Evolutionary conservation across 2,888 invertebrate species (phyloP).

Genomic region (Dastarcus helophoroides): DNA sequence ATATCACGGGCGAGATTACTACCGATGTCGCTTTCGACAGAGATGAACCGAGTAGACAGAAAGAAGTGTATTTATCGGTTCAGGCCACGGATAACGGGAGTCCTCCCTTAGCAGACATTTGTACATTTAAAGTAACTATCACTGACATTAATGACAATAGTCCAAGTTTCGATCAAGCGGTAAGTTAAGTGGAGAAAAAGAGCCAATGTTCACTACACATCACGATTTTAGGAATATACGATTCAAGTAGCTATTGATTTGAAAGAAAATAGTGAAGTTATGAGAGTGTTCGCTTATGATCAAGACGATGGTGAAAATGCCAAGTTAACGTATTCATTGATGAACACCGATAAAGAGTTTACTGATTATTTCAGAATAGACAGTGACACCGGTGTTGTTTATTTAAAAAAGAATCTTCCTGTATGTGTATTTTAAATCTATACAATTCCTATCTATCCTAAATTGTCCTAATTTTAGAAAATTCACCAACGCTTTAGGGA

Average conservation of each 20-base stretch:
- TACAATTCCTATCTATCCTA: conserved; percentile 2
- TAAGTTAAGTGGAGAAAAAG: conserved; percentile 42
- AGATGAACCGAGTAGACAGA: conserved; percentile 77
- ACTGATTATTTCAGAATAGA: conserved; percentile 71
- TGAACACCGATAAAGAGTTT: conserved; percentile 36
- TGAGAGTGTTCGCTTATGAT: conserved; percentile 86
- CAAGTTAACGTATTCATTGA: conserved; percentile 59
- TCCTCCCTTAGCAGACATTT: conserved; percentile 82
- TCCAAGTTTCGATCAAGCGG: conserved; percentile 70
- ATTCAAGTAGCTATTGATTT: conserved; percentile 78
- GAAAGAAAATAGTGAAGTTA: conserved; percentile 58
- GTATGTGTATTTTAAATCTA: conserved; percentile 11
- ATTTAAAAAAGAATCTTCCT: conserved; percentile 22
- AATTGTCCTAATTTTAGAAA: not conserved
- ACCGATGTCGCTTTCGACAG: conserved; percentile 74
- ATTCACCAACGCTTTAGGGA: conserved; percentile 43
- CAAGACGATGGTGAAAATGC: conserved; percentile 89
- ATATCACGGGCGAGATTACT: conserved; percentile 61
- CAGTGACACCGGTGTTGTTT: conserved; percentile 70
- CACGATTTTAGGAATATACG: conserved; percentile 46
- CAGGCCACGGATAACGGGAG: conserved; percentile 88
- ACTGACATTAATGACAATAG: conserved; percentile 89
- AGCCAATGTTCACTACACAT: not conserved
- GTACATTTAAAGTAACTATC: conserved; percentile 84
- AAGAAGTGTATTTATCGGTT: conserved; percentile 75